These are phyloP conservation scores for Tupaia chinensis DNA, from an alignment of 2,113 vertebrate genomes.

Conservation along the genomic window DNA sequence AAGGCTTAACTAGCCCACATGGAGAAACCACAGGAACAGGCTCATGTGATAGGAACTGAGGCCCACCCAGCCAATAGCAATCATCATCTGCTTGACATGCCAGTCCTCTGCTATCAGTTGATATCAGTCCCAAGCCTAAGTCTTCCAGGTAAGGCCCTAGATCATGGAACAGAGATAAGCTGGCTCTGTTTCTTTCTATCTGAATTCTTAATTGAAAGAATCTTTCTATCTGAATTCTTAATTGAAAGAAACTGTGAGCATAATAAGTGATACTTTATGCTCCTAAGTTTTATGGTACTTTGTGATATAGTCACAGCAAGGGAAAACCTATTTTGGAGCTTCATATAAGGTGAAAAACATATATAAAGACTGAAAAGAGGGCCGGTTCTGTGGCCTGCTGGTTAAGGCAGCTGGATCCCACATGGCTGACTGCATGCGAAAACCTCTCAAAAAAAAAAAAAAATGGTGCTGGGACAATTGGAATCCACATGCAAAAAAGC, in stretches of 20 bases:
- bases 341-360: neutral
- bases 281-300: neutral
- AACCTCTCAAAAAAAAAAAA: too few species aligned
- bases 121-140: neutral
- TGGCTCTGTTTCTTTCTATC: neutral
- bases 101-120: conserved; percentile 8
- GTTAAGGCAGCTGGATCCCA: too few species aligned
- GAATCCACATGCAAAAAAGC: neutral
- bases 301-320: conserved; percentile 27
- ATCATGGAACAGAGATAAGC: neutral
- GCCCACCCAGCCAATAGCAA: neutral
- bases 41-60: neutral
- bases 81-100: neutral
- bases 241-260: conserved; percentile 10
- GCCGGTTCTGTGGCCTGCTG: too few species aligned
- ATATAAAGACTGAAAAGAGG: neutral
- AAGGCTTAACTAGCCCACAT: neutral
- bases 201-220: neutral
- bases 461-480: neutral
- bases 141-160: neutral
- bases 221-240: neutral
- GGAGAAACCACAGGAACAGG: neutral
- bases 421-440: too few species aligned
- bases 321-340: conserved; percentile 26
- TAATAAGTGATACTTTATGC: conserved; percentile 46